Conservation (phyloP, 1,140 invertebrate genomes). For the Ceratina australensis region DNA sequence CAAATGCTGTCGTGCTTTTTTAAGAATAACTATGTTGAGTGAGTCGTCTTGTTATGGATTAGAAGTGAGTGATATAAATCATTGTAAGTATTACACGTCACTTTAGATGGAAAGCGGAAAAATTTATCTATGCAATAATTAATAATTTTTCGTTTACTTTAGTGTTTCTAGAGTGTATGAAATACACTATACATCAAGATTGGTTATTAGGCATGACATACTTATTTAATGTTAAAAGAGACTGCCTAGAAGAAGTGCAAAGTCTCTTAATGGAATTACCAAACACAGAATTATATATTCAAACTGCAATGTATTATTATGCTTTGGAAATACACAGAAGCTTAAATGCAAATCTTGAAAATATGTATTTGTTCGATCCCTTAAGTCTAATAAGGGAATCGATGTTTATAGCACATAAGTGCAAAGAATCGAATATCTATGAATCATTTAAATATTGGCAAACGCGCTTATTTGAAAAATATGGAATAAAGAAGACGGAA, state of each 20-base stretch:
- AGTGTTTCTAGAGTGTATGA: slow-evolving; percentile 75
- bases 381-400: slow-evolving; percentile 66
- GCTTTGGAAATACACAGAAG: slow-evolving; percentile 69
- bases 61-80: slow-evolving; percentile 72
- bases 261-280: slow-evolving; percentile 68
- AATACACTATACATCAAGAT: slow-evolving; percentile 73
- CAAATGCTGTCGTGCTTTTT: slow-evolving; percentile 74
- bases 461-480: slow-evolving; percentile 30
- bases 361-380: slow-evolving; percentile 68
- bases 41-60: slow-evolving; percentile 74
- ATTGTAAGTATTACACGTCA: slow-evolving; percentile 66
- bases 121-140: neutral
- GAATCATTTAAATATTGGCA: slow-evolving; percentile 58
- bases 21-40: slow-evolving; percentile 74
- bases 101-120: neutral
- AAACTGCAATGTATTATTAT: slow-evolving; percentile 73
- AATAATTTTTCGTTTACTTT: slow-evolving; percentile 51
- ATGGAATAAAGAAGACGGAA: slow-evolving; percentile 12
- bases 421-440: slow-evolving; percentile 51
- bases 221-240: slow-evolving; percentile 69
- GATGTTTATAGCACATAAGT: slow-evolving; percentile 43
- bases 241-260: slow-evolving; percentile 55
- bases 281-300: slow-evolving; percentile 65
- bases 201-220: slow-evolving; percentile 74
- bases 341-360: slow-evolving; percentile 49